A percentile compares a stretch with the other conserved stretches of the same genome.
Evolutionary conservation across 2,113 vertebrate genomes (phyloP).

Genomic region (Lepus timidus): DNA sequence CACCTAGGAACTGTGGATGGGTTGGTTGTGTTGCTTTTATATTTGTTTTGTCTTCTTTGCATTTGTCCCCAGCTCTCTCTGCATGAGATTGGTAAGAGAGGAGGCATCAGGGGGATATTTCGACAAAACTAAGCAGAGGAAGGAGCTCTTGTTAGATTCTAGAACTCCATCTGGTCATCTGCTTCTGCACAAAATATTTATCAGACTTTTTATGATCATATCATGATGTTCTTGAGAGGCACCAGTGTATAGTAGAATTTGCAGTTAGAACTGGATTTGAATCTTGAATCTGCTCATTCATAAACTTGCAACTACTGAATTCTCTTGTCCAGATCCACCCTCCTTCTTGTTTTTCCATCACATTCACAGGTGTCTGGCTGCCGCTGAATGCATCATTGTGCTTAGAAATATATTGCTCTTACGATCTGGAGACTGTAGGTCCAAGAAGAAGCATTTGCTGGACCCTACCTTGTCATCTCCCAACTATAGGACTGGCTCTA

Average conservation of each 20-base stretch:
- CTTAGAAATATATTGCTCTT: conserved; percentile 12
- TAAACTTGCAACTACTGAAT: neutral
- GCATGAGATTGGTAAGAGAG: neutral
- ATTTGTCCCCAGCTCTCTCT: neutral
- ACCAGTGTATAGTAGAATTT: neutral
- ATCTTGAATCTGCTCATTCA: conserved; percentile 1
- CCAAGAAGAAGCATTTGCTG: neutral
- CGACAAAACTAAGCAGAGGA: neutral
- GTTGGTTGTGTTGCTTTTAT: neutral
- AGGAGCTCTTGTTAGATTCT: neutral
- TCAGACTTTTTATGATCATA: neutral
- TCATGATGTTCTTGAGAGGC: neutral
- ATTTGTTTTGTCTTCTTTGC: neutral
- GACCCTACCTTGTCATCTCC: neutral
- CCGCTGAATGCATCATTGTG: neutral
- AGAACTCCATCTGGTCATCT: neutral
- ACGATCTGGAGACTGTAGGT: neutral
- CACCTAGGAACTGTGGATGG: neutral
- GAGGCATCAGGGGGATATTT: neutral
- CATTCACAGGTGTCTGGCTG: neutral
- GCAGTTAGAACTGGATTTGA: neutral
- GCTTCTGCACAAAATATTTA: conserved; percentile 11
- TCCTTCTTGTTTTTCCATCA: neutral
- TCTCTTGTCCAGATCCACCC: neutral
- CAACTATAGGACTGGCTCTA: neutral